Evolutionary conservation across 1,140 invertebrate species (phyloP), one percentile per base, ranked within the genome.

Genomic region (Oryctes rhinoceros): DNA sequence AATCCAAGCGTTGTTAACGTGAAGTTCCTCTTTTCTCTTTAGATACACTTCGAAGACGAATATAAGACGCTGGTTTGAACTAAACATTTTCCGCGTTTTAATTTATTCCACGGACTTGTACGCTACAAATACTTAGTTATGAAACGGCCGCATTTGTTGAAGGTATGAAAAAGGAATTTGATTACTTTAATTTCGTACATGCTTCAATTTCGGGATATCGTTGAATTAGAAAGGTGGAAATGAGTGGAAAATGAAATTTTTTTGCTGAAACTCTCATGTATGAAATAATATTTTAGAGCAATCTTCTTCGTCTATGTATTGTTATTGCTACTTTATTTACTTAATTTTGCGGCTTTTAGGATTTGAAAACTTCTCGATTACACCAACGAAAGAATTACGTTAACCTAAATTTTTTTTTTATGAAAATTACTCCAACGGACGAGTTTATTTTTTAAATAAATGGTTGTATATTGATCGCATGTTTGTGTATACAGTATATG

Each of bases 1-100:
- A 24, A 35, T 20, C 20, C 11, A 35, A 13, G 65, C 30, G 65
- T 3, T 35, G 65, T 67, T 67, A 67, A 20, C n/a, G 30, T 67
- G 65, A 67, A 67, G 35, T 67, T 67, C 6, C 24, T 71, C 65
- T 71, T 71, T 71, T 71, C 65, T 71, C 24, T 71, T 35, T 24
- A 71, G 24, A 24, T 15, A 37, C 13, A 37, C 35, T 9, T 15
- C 18, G 9, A 35, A 71, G 65, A 71, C 24, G 24, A 71, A 15
- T 71, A 24, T 15, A 67, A 67, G 6, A 7, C 18, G 11, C 18
- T 67, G 4, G 4, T 18, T 67, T 24, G 24, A 35, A 10, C 9
- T 71, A 71, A 35, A 35, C 65, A 71, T 71, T 71, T 71, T 35
- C 65, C 24, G 65, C 37, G 9, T 67, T 67, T 18, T 35, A 7